These are phyloP conservation scores for Cosmopolites sordidus DNA, from an alignment of 2,888 invertebrate species.

Conservation along the genomic window DNA sequence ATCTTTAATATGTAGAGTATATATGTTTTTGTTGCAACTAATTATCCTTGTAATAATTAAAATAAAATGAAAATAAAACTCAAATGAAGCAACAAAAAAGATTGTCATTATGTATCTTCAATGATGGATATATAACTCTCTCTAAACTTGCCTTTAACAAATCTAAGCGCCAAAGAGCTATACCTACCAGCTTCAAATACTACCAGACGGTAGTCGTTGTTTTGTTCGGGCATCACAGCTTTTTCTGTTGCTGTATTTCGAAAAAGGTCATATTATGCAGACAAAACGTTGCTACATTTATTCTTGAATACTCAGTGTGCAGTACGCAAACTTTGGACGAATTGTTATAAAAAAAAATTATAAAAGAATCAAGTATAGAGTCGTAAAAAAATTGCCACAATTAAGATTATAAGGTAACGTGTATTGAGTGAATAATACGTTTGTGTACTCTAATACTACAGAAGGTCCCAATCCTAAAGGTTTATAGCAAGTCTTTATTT, in stretches of 20 bases:
- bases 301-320: too few relatives aligned
- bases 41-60: slow-evolving; percentile 58
- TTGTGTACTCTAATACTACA: too few relatives aligned
- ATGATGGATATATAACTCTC: slow-evolving; percentile 99
- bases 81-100: slow-evolving; percentile 33
- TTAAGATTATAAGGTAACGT: too few relatives aligned
- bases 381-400: too few relatives aligned
- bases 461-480: too few relatives aligned
- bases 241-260: slow-evolving; percentile 17
- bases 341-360: too few relatives aligned
- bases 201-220: slow-evolving; percentile 98
- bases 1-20: slow-evolving; percentile 99
- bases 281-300: not conserved
- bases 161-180: slow-evolving; percentile 88
- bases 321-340: too few relatives aligned
- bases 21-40: slow-evolving; percentile 99
- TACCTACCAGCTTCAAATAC: slow-evolving; percentile 98
- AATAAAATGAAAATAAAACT: slow-evolving; percentile 23
- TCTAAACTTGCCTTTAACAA: slow-evolving; percentile 97
- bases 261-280: slow-evolving; percentile 18
- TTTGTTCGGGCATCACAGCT: slow-evolving; percentile 84
- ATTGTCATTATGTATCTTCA: slow-evolving; percentile 96
- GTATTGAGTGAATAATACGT: too few relatives aligned
- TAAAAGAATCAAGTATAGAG: too few relatives aligned
- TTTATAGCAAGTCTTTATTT: too few relatives aligned